Conservation (phyloP, 2,888 invertebrate species). For the Aphidoletes aphidimyza region DNA sequence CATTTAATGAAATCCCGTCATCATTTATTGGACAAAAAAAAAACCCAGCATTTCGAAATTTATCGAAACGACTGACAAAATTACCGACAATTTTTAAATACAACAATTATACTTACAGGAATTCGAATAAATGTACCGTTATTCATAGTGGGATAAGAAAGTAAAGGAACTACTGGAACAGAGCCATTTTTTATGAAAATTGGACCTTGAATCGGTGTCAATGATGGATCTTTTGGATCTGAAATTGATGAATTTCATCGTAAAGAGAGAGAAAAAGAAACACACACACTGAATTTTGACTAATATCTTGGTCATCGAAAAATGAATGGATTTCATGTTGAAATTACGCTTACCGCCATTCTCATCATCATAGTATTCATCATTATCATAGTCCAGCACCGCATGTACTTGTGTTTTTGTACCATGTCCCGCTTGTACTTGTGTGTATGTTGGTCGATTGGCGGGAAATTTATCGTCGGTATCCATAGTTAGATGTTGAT, state of each 20-base stretch:
- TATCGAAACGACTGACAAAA: too few species aligned
- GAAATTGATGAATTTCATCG: background rate
- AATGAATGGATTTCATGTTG: background rate
- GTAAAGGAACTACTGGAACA: constrained; percentile 87
- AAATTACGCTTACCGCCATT: constrained; percentile 2
- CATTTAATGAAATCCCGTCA: background rate
- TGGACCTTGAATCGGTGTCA: constrained; percentile 89
- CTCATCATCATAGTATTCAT: constrained; percentile 60
- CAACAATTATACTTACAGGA: constrained; percentile 87
- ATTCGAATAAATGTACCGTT: constrained; percentile 90
- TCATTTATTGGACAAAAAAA: too few species aligned
- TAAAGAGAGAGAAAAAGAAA: background rate
- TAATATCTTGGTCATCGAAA: background rate
- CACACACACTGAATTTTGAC: background rate
- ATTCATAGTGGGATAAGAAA: constrained; percentile 84
- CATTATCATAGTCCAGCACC: constrained; percentile 66
- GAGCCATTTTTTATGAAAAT: constrained; percentile 85
- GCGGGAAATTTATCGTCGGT: constrained; percentile 63
- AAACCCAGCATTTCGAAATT: too few species aligned
- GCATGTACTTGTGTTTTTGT: constrained; percentile 68
- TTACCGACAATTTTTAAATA: too few species aligned
- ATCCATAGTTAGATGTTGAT: constrained; percentile 56
- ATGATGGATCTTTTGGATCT: constrained; percentile 67
- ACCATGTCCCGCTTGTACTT: constrained; percentile 71
- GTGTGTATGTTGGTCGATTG: constrained; percentile 74